Conservation (phyloP, 2,797 vertebrate genomes). For the Halcyon smyrnensis region DNA sequence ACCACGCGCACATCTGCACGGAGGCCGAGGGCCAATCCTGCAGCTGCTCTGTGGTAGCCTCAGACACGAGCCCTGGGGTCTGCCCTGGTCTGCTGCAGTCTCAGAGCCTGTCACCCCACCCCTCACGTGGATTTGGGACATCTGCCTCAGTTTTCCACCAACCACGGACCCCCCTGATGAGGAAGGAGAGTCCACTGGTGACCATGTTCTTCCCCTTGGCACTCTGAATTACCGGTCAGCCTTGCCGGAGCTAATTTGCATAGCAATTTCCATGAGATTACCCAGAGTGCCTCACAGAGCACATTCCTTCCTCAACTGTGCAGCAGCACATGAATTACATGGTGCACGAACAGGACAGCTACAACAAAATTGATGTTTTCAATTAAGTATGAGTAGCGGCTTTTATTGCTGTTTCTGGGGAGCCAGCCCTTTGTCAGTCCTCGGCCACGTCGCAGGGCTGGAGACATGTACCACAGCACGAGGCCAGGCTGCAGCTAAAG, state of each 20-base stretch:
- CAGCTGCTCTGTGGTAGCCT: background rate
- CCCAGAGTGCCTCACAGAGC: background rate
- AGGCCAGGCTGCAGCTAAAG: background rate
- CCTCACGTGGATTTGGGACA: background rate
- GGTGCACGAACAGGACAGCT: background rate
- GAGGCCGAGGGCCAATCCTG: background rate
- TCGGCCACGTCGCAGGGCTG: background rate
- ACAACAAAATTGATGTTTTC: slow-evolving; percentile 22
- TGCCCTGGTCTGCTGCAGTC: rapidly evolving
- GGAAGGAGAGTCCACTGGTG: background rate
- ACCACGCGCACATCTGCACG: background rate
- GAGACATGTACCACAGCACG: background rate
- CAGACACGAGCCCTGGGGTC: rapidly evolving
- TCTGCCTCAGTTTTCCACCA: background rate
- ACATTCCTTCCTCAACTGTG: background rate
- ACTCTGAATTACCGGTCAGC: background rate
- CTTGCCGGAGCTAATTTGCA: background rate
- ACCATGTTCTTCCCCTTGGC: background rate
- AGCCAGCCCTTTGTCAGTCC: slow-evolving; percentile 20
- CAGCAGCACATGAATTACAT: background rate
- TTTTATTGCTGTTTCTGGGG: slow-evolving; percentile 14
- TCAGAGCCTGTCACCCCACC: rapidly evolving
- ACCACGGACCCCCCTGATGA: background rate
- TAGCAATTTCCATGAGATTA: slow-evolving; percentile 4
- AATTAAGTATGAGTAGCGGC: slow-evolving; percentile 15